Percentiles rank a stretch among this genome's conserved stretches.
phyloP scores from a whole-genome alignment of 2,888 invertebrate genomes.

The Drosophila kokeensis region DNA sequence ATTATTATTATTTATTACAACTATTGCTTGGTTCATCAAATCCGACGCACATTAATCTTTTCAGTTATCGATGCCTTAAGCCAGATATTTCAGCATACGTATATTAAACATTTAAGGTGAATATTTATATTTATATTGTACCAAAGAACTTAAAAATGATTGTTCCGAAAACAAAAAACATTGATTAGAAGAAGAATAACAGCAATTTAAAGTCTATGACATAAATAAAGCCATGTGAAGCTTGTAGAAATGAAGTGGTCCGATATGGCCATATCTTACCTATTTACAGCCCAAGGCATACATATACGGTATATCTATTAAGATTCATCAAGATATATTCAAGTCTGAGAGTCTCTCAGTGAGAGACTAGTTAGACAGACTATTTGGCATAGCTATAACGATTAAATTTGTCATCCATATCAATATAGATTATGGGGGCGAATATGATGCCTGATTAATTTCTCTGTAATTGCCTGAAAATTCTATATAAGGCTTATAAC shows the following conservation, averaged over 20 bases:
- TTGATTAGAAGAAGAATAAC: background rate
- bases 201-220: background rate
- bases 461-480: background rate
- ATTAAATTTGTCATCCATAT: background rate
- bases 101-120: background rate
- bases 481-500: background rate
- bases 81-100: background rate
- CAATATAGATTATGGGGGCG: background rate
- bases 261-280: background rate
- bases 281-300: background rate
- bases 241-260: background rate
- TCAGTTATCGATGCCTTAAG: background rate
- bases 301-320: background rate
- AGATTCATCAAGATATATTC: background rate
- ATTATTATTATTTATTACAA: background rate
- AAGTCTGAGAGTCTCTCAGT: background rate
- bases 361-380: background rate
- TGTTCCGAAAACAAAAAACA: background rate
- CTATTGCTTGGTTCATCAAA: background rate
- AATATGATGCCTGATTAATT: background rate
- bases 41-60: background rate
- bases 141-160: background rate
- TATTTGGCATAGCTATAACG: background rate
- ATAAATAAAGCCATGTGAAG: background rate
- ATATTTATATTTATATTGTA: background rate